Base-by-base conservation (phyloP, 2,113 vertebrate species). In the Zosterops japonicus region DNA sequence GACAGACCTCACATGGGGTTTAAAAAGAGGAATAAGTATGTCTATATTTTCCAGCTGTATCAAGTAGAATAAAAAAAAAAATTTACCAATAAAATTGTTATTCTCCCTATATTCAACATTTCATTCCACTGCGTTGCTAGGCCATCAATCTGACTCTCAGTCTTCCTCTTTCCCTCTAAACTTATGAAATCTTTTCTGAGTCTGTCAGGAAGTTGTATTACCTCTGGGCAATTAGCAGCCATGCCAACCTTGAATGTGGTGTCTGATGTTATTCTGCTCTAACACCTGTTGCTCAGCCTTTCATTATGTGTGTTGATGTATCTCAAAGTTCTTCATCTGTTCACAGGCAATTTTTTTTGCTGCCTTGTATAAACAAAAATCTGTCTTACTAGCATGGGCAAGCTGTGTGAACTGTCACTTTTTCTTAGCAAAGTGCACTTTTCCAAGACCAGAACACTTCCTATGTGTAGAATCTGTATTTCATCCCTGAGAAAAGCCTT, bases 381-480 rank as follows among this genome's bases (percentile, higher is more conserved):
- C 36, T 6, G 4, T 46, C 52, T 41, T 56, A 46, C 42, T 64
- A 76, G 50, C 52, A 81, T 9, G 84, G n/a, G 14, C 29, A 83
- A 89, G n/a, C n/a, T 79, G 17, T 74, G 47, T 83, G 79, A 81
- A 57, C 42, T 74, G 44, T 63, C 59, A 63, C 29, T 72, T 84
- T 60, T 36, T 76, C 57, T 82, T 46, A 69, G 44, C n/a, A 91
- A 82, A 91, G 31, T 61, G 39, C 23, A 49, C 52, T 89, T 69
- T 91, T 60, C 64, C 47, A 71, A 91, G 81, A 95, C 87, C 69
- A 93, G 77, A 94, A 78, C 31, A 44, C 22, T 84, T 89, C 91
- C 47, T 49, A 56, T 25, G 41, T 46, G 25, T 17, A 53, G 14
- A 29, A 67, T 76, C 29, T 80, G 6, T 53, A 65, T 70, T 93